Percentiles rank a stretch among this genome's conserved stretches.
Evolutionary conservation across 2,797 vertebrate genomes (phyloP).

Genomic region (Xenentodon cancila): DNA sequence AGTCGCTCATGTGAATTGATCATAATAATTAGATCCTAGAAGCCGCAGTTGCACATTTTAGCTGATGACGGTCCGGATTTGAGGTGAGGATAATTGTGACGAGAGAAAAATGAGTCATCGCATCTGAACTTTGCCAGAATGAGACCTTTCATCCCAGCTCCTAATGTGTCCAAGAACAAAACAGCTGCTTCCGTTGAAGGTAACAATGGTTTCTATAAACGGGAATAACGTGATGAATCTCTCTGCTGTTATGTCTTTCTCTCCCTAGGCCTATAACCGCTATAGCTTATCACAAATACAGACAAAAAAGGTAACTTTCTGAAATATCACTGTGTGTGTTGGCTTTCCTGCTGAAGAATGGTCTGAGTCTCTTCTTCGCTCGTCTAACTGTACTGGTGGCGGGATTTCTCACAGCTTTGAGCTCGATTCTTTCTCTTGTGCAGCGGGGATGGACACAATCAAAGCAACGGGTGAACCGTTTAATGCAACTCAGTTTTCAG

Average conservation of each 20-base stretch:
- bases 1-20: slow-evolving; percentile 47
- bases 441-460: slow-evolving; percentile 27
- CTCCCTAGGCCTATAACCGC: slow-evolving; percentile 75
- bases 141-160: neutral
- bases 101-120: neutral
- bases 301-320: slow-evolving; percentile 75
- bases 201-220: neutral
- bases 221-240: slow-evolving; percentile 25
- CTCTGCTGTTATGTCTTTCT: slow-evolving; percentile 44
- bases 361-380: slow-evolving; percentile 23
- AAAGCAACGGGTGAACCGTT: slow-evolving; percentile 24
- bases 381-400: slow-evolving; percentile 50
- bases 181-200: no score
- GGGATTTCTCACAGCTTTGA: slow-evolving; percentile 49
- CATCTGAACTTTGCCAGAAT: no score
- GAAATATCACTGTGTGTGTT: slow-evolving; percentile 21
- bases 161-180: neutral
- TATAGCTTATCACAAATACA: slow-evolving; percentile 83
- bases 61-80: neutral
- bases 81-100: neutral
- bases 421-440: slow-evolving; percentile 27
- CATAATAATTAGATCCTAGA: slow-evolving; percentile 51
- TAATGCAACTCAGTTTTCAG: neutral
- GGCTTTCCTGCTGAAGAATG: slow-evolving; percentile 19
- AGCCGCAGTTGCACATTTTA: slow-evolving; percentile 17